Base-by-base conservation (phyloP, 2,888 invertebrate species). In the Leptinotarsa peninsularis region DNA sequence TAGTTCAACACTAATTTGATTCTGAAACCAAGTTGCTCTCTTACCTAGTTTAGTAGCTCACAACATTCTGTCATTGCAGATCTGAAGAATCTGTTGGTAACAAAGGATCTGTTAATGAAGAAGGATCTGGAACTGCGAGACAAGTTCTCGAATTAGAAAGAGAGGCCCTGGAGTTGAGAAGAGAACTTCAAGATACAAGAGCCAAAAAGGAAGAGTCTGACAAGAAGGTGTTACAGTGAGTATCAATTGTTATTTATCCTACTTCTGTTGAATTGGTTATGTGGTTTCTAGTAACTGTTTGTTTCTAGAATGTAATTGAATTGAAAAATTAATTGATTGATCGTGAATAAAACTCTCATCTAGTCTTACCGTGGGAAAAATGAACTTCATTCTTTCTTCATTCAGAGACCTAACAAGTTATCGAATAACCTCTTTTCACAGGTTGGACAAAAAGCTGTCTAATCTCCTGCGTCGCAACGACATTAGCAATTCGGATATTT, bases 361-460 rank as follows among this genome's bases (percentile, higher is more conserved):
- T 10, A 7, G 33, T 33, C 10, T 10, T 33, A 33, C 10, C 10
- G 10, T 33, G 33, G 33, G 33, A 33, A 33, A 33, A 7, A 33
- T 33, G 10, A 33, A 10, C 10, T 33, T 33, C 33, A 33, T 33
- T 33, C 10, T 33, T 33, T 10, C 10, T 33, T 33, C 33, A 33
- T 10, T 7, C 33, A 33, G 33, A 33, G 10, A 10, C 5, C 33
- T 33, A 0, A 33, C 2, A 33, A 33, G 33, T 33, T 10, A 33
- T 33, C 33, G 10, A 17, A 3, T 68, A 75, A 69, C 75, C 74
- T 78, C 81, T 76, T 27, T 63, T n/a, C 63, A 33, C 89, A 91
- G 91, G 89, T 89, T 92, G 84, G 91, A 92, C 85, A 90, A 90
- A 83, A 90, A 91, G 81, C 90, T 92, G 79, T 90, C 91, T 77